Evolutionary conservation across 2,797 vertebrate genomes (phyloP).

Genomic region (Anguilla pacifica): DNA sequence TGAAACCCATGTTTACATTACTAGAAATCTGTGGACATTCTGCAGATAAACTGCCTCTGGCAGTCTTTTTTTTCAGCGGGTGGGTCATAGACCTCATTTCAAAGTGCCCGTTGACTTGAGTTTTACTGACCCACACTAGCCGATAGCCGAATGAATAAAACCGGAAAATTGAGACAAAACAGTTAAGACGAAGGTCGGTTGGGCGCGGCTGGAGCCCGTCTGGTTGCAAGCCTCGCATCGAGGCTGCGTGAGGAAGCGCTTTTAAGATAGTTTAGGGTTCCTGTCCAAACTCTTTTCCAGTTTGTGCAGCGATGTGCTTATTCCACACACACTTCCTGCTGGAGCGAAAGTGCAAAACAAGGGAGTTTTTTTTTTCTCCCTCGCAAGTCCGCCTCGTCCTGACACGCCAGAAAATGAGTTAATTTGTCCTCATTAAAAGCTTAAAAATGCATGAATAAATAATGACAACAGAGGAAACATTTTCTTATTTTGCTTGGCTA

Average conservation of each 20-base stretch:
- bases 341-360: conserved; percentile 8
- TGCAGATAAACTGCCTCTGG: not conserved
- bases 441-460: conserved; percentile 42
- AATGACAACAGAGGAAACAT: conserved; percentile 27
- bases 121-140: not conserved
- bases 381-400: conserved; percentile 24
- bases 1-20: not conserved
- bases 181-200: not conserved
- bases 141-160: not conserved
- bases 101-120: not conserved
- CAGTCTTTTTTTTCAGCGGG: not conserved
- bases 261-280: conserved; percentile 7
- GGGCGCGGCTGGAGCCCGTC: not conserved
- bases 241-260: not conserved
- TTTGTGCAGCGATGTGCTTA: not conserved
- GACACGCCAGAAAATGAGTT: conserved; percentile 39
- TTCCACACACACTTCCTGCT: not conserved
- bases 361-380: not conserved
- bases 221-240: not conserved
- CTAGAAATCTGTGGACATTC: not conserved
- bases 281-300: not conserved
- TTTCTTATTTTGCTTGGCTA: conserved; percentile 28
- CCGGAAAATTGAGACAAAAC: not conserved
- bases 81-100: not conserved
- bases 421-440: conserved; percentile 43